Evolutionary conservation across 1,140 invertebrate genomes (phyloP), one percentile per base, ranked within the genome.

Genomic region (Dufourea novaeangliae): DNA sequence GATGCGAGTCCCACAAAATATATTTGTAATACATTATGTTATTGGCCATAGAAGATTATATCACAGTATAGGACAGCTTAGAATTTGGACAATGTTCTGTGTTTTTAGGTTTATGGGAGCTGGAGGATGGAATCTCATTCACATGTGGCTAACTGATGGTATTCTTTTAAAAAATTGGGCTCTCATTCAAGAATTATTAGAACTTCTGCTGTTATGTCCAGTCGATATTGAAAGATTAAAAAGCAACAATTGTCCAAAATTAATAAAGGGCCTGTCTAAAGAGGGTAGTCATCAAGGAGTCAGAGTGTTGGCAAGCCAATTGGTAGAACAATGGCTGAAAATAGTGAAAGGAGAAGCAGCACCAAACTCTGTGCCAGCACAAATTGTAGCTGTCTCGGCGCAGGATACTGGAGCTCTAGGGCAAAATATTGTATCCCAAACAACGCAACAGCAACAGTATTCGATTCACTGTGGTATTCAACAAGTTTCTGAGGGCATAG

Each of bases 271-370:
- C 29, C 92, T 98, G 6, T 97, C 97, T 17, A 97, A 97, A 86
- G 95, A 96, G 86, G 95, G 95, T 62, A 95, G 95, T 86, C 94
- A 96, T 88, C 94, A 95, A 93, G 95, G 93, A 87, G 95, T 97
- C 34, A 94, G 95, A 86, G 91, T 94, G 57, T 89, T 97, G 76
- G 97, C 97, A 22, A 94, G 94, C 64, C 95, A 96, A 87, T 93
- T 98, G 54, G 97, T 98, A n/a, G 96, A 97, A 83, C 95, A 97
- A 90, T 98, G 98, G 98, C 93, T 98, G 83, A 96, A 96, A 85
- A 95, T 97, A 71, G 96, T 97, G 0, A 97, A 96, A 92, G 94
- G 94, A 64, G 94, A 95, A 89, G 93, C 93, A 25, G 85, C 91
- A 0, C 89, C 89, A 5, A 88, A 92, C 64, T 90, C 87, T 0